Conservation (phyloP, 1,140 invertebrate genomes). For the Luehdorfia chinensis region DNA sequence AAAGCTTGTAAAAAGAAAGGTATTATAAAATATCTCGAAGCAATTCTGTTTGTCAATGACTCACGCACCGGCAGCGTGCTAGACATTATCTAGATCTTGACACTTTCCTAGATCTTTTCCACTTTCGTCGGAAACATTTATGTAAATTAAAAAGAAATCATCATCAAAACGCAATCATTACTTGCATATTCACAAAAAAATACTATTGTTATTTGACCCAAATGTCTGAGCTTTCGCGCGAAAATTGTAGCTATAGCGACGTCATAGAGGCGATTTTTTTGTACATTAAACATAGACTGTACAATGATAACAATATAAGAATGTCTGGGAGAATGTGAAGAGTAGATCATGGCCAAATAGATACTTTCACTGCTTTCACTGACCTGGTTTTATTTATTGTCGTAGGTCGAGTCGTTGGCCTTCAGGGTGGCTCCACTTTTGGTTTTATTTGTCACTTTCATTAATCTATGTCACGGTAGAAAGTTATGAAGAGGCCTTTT, state of each 20-base stretch:
- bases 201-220: conserved; percentile 30
- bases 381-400: conserved; percentile 51
- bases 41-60: too few species aligned
- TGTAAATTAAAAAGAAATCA: conserved; percentile 34
- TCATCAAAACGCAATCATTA: conserved; percentile 32
- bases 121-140: not conserved
- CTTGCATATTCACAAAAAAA: conserved; percentile 17
- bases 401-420: conserved; percentile 53
- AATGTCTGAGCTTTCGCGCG: conserved; percentile 18
- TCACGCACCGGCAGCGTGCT: too few species aligned
- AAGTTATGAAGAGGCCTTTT: conserved; percentile 48
- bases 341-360: conserved; percentile 59
- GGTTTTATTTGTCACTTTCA: conserved; percentile 67
- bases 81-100: too few species aligned
- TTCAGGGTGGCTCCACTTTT: conserved; percentile 58
- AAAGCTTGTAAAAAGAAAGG: too few species aligned
- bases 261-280: conserved; percentile 20
- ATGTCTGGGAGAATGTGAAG: conserved; percentile 43
- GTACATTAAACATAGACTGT: not conserved
- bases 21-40: too few species aligned
- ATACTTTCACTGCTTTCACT: conserved; percentile 65
- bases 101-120: not conserved
- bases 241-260: conserved; percentile 18
- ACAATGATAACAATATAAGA: not conserved
- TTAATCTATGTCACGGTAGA: conserved; percentile 54